Conservation (phyloP, 2,797 vertebrate genomes). For the Okamejei kenojei region DNA sequence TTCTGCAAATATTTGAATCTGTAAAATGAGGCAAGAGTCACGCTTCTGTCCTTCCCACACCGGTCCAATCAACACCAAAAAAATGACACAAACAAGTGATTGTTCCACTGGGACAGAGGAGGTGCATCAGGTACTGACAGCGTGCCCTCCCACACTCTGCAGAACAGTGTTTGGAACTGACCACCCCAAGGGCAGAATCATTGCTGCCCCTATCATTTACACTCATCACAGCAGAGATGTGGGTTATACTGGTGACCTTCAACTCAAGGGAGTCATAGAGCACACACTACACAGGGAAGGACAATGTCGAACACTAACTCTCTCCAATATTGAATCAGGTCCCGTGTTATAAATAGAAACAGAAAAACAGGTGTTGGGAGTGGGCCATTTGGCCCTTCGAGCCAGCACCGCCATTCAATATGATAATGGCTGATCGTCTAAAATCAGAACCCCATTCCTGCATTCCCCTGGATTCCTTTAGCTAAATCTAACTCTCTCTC, state of each 20-base stretch:
- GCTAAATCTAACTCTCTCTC: too few relatives aligned
- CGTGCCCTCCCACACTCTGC: background rate
- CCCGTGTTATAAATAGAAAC: too few relatives aligned
- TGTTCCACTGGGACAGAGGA: background rate
- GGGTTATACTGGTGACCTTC: background rate
- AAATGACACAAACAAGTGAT: background rate
- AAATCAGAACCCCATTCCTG: too few relatives aligned
- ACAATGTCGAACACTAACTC: background rate
- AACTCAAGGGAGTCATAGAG: background rate
- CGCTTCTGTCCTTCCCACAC: background rate
- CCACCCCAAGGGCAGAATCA: background rate
- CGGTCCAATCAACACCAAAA: background rate
- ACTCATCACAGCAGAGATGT: background rate
- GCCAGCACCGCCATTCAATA: too few relatives aligned
- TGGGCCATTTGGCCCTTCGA: too few relatives aligned
- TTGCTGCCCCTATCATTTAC: background rate
- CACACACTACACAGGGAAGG: too few relatives aligned
- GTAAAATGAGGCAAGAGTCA: constrained; percentile 20
- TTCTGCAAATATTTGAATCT: constrained; percentile 59
- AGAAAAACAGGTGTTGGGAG: too few relatives aligned
- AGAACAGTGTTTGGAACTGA: background rate
- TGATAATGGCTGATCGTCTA: too few relatives aligned
- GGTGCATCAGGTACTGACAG: background rate
- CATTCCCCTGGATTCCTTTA: too few relatives aligned
- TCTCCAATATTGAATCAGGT: too few relatives aligned